phyloP scores from a whole-genome alignment of 2,797 vertebrate genomes.

The Pangasius mekongensis region DNA sequence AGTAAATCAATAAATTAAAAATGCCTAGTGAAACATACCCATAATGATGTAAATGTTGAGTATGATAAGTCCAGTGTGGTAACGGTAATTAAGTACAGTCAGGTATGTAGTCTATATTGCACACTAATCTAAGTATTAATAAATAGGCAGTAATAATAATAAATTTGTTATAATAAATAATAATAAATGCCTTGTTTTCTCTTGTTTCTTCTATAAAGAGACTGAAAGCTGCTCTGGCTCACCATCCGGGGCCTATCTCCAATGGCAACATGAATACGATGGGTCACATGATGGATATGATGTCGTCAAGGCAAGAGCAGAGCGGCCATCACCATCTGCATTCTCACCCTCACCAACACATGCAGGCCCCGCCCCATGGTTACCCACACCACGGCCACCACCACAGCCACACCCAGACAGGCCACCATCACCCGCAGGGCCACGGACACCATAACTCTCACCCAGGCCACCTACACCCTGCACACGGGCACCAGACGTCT shows the following conservation, averaged over 20 bases:
- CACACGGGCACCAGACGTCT: conserved; percentile 91
- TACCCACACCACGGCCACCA: conserved; percentile 90
- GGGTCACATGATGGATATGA: conserved; percentile 99
- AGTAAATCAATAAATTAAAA: no score
- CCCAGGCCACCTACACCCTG: conserved; percentile 83
- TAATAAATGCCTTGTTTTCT: neutral
- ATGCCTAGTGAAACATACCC: no score
- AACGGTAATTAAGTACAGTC: no score
- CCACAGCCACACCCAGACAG: conserved; percentile 77
- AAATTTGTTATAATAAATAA: no score
- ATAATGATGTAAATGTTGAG: no score
- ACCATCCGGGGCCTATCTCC: conserved; percentile 90
- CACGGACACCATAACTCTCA: conserved; percentile 89
- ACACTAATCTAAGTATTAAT: no score
- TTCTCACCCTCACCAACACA: conserved; percentile 87
- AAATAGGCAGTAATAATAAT: no score
- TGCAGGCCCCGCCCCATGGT: conserved; percentile 87
- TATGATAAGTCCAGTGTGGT: no score
- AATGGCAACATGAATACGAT: conserved; percentile 99
- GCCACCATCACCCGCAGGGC: conserved; percentile 85
- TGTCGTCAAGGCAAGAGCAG: conserved; percentile 93
- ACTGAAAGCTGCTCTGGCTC: conserved; percentile 94
- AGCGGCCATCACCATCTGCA: conserved; percentile 90
- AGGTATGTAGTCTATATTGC: no score
- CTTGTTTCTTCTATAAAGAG: conserved; percentile 76